Evolutionary conservation across 2,113 vertebrate species (phyloP).

Genomic region (Apaloderma vittatum): DNA sequence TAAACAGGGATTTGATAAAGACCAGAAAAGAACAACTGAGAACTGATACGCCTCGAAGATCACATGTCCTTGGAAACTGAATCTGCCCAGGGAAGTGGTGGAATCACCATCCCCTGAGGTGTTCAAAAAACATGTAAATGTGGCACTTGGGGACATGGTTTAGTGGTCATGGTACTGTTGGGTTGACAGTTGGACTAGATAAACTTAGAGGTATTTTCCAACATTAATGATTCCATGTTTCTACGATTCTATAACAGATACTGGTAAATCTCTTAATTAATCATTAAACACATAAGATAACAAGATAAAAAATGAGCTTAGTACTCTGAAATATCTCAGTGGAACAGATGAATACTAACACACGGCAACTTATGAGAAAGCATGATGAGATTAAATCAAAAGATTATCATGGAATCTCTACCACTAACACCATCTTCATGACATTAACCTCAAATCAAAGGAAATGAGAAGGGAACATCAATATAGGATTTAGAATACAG

Average conservation of each 20-base stretch:
- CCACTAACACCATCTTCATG: neutral
- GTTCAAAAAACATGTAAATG: too few relatives aligned
- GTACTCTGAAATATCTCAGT: neutral
- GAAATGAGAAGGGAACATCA: neutral
- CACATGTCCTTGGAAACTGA: neutral
- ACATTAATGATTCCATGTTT: too few relatives aligned
- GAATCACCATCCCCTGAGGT: too few relatives aligned
- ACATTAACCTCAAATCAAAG: neutral
- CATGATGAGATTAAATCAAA: neutral
- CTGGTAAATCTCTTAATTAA: neutral
- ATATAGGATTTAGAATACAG: neutral
- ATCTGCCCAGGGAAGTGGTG: neutral
- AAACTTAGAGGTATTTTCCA: too few relatives aligned
- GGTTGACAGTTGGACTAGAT: too few relatives aligned
- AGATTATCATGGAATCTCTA: neutral
- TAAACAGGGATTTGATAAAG: neutral
- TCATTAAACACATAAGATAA: neutral
- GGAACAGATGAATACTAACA: neutral
- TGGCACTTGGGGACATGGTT: too few relatives aligned
- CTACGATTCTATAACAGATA: neutral
- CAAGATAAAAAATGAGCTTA: neutral
- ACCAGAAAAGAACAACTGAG: neutral
- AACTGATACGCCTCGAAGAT: neutral
- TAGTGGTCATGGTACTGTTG: too few relatives aligned
- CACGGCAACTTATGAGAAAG: neutral